Base-by-base conservation (phyloP, 2,888 invertebrate genomes). In the Cantharis rufa region DNA sequence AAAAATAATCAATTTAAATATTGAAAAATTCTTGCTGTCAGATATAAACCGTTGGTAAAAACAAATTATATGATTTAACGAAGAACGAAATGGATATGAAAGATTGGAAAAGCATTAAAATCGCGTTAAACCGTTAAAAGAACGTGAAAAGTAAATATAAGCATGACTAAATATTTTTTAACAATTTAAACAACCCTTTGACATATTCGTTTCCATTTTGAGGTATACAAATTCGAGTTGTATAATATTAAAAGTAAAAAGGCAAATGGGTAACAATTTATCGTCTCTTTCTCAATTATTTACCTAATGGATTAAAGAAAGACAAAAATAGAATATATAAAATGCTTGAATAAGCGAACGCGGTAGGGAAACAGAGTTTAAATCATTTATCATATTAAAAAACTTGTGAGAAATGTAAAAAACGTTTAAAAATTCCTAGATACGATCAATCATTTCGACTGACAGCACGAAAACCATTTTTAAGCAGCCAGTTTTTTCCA, bases 381-480 rank as follows among this genome's bases (percentile, higher is more conserved):
- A 75, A 78, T 81, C 81, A 80, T 81, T 81, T 80, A 81, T 81
- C 81, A 81, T 78, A 75, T 72, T 70, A 79, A 80, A 80, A 80
- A 81, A 79, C 71, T 76, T 79, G 81, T 81, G 81, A 81, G 81
- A 81, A 81, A 80, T 77, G 80, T 80, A 81, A 81, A 80, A 81
- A 81, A 81, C 78, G 78, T 75, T 80, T 80, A 80, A 81, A 81
- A 80, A 80, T 76, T 80, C 70, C 74, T 63, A 74, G 75, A 75
- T 74, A 76, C 73, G 62, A 81, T 81, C 81, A 80, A 81, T 81
- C 81, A 81, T 80, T 64, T 73, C 15, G 24, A 71, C 69, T 73
- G 78, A 79, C 76, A 76, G 76, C 78, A 71, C 69, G 69, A 76
- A 78, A 72, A 75, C 75, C 75, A 72, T 72, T 72, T 71, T 71